phyloP scores from a whole-genome alignment of 2,888 invertebrate genomes.

The Andrena camellia region DNA sequence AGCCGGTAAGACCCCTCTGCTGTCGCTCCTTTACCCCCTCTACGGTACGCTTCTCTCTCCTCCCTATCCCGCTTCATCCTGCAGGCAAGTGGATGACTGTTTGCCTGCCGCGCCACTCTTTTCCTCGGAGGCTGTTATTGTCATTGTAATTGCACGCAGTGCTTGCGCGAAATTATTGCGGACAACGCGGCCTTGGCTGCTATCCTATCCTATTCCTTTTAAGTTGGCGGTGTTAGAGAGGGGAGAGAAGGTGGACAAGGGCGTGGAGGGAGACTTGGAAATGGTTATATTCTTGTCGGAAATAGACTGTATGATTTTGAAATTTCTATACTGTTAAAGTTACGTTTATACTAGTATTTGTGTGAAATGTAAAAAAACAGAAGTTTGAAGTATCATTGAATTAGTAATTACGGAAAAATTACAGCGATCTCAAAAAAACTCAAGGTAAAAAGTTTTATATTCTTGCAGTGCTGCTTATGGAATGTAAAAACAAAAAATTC shows the following conservation, averaged over 20 bases:
- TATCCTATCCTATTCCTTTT: background rate
- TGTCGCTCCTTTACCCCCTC: constrained; percentile 47
- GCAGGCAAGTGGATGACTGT: background rate
- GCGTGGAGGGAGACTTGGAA: background rate
- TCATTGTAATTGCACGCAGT: constrained; percentile 34
- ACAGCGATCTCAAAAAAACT: too few species aligned
- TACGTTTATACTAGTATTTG: too few species aligned
- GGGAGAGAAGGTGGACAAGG: background rate
- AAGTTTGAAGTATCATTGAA: too few species aligned
- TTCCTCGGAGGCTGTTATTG: constrained; percentile 26
- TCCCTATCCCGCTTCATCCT: background rate
- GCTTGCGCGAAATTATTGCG: constrained; percentile 15
- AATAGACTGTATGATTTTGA: too few species aligned
- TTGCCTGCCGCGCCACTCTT: background rate
- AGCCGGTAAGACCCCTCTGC: constrained; percentile 67
- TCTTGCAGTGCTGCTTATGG: too few species aligned
- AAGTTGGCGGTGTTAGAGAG: background rate
- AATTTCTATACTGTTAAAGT: too few species aligned
- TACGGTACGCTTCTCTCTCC: background rate
- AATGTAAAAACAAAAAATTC: too few species aligned
- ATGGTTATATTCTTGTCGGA: background rate
- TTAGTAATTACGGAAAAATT: too few species aligned
- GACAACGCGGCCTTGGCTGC: constrained; percentile 20
- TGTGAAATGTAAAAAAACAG: too few species aligned
- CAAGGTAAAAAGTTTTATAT: too few species aligned